Conservation (phyloP, 2,797 vertebrate genomes). For the Hydrophis major region DNA sequence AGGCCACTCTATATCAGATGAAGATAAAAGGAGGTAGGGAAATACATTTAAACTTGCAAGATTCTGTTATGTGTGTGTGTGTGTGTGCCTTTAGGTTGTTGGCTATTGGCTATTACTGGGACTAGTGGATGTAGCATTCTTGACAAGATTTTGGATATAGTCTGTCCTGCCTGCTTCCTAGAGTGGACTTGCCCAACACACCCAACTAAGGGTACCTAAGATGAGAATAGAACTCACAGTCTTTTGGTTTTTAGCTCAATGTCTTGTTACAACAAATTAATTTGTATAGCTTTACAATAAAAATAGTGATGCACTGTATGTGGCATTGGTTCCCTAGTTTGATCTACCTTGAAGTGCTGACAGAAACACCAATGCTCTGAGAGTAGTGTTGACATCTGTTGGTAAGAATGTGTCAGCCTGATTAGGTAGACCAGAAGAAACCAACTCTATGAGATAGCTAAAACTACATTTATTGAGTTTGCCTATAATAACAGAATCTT, state of each 20-base stretch:
- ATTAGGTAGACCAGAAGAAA: neutral
- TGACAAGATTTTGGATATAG: neutral
- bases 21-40: neutral
- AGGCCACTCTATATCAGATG: neutral
- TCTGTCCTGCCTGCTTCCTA: neutral
- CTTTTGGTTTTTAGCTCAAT: neutral
- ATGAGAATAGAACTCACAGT: neutral
- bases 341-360: neutral
- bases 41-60: neutral
- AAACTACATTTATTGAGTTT: neutral
- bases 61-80: neutral
- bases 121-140: neutral
- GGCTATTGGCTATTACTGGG: neutral
- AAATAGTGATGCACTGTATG: neutral
- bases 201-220: neutral
- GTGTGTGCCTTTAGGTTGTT: neutral
- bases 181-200: neutral
- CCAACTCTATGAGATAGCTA: neutral
- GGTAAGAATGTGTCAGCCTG: neutral
- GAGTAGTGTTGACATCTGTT: neutral
- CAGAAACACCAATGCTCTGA: neutral
- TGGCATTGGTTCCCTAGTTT: neutral
- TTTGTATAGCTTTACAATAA: neutral
- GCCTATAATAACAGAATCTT: neutral
- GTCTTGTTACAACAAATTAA: neutral